Evolutionary conservation across 2,113 vertebrate genomes (phyloP), one percentile per base, ranked within the genome.

Genomic region (Haplotaxodon microlepis): DNA sequence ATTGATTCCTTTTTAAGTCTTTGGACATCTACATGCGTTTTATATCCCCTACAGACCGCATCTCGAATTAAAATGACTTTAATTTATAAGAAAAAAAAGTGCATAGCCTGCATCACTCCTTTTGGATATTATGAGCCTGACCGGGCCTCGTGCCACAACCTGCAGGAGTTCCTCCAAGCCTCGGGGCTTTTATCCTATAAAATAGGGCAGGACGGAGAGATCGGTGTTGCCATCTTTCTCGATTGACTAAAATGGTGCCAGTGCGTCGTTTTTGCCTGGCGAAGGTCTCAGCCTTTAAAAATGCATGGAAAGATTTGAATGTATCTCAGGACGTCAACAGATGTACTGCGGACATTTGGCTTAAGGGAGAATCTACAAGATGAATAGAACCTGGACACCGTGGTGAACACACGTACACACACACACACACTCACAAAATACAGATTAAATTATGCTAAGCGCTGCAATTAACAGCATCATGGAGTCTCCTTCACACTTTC

Each of bases 81-180:
- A 7, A 16, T 19, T 16, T 16, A 40, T 69, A 69, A 14, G n/a
- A 4, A 61, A 63, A 9, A 29, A 66, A 66, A 21, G 34, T 45
- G 5, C 27, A 36, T 1, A 47, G 54, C 24, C n/a, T 19, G 47
- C 51, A 19, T 80, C 84, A 56, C 57, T 40, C 42, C 9, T 50
- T 78, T 50, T 76, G 24, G 71, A 50, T 50, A 50, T 12, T 21
- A 51, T 53, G 66, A 84, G 83, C 8, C 45, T 66, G 80, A 17
- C 13, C 80, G 21, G 86, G 86, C 61, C 59, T 84, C 42, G 9
- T 84, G 86, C 82, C 81, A 76, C 87, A 87, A 92, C 88, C 92
- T 90, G 92, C 92, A 86, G 83, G 88, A 89, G 91, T 84, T 80
- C 80, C 88, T 76, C 84, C 16, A 19, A 87, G 86, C 86, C 87